These are phyloP conservation scores for Bubo scandiacus DNA, from an alignment of 2,113 vertebrate species.

Conservation along the genomic window DNA sequence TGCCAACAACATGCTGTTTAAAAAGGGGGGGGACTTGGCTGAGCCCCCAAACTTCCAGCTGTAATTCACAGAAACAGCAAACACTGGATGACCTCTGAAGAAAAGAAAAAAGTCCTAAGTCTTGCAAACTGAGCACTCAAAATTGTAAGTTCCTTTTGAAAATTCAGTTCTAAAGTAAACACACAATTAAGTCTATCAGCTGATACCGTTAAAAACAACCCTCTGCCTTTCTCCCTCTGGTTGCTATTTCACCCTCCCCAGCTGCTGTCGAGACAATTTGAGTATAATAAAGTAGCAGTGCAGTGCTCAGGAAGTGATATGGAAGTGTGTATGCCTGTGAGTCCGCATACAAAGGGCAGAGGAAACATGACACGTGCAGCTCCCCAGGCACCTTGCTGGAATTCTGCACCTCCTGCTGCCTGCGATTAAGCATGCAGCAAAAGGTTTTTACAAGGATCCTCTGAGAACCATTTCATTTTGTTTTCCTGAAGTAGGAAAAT, in stretches of 20 bases:
- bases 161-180: not conserved
- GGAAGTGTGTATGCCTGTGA: not conserved
- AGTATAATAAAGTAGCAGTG: not conserved
- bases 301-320: not conserved
- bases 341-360: not conserved
- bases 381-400: slow-evolving; percentile 19
- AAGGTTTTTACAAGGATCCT: slow-evolving; percentile 9
- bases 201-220: not conserved
- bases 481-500: slow-evolving; percentile 23
- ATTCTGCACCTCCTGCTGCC: slow-evolving; percentile 26
- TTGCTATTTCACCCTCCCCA: not conserved
- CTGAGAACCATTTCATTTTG: not conserved
- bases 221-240: not conserved
- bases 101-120: not conserved
- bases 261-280: not conserved
- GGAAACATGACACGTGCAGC: not conserved
- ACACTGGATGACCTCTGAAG: not conserved
- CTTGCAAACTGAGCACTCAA: not conserved
- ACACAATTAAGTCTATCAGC: not conserved
- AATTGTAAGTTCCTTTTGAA: not conserved
- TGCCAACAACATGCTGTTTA: not conserved
- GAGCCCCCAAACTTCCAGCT: not conserved
- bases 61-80: not conserved
- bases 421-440: not conserved
- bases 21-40: not conserved